Base-by-base conservation (phyloP, 2,888 invertebrate species). In the Xanthorhoe spadicearia region DNA sequence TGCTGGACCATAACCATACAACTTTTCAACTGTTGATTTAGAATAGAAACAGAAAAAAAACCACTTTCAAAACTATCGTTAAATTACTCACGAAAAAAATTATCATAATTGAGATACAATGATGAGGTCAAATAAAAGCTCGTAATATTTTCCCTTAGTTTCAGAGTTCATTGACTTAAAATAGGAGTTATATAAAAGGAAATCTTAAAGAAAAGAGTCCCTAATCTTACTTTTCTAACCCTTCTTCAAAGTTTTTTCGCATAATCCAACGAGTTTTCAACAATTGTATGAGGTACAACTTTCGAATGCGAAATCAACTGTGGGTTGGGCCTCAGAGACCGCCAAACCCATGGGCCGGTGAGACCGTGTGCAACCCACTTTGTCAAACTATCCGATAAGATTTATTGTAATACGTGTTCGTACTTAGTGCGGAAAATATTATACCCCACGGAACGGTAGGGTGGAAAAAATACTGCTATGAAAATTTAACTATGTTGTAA, bases 231-330 rank as follows among this genome's bases (percentile, higher is more conserved):
- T 60, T 57, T 57, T 58, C 28, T 43, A 64, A 67, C 65, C 58
- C 56, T 61, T 69, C 51, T 38, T 38, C 23, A 17, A 69, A 68
- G 58, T 69, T 70, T 68, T 55, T 63, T 59, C 57, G 61, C 68
- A 71, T 67, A 70, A 72, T 66, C 66, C 71, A 38, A 35, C 49
- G 61, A 58, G 61, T 64, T 72, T 72, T 69, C 69, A 70, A 65
- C 68, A 72, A 68, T 64, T 71, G 53, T 54, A 66, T 67, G 64
- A 67, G 64, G 55, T 62, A 67, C 68, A 18, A 60, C 53, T 23
- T 10, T 49, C 32, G 69, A 71, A 71, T 73, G 50, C 67, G 52
- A 72, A 74, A 74, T 74, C 66, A 71, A 55, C 68, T 61, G 59
- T 54, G 48, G 48, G 57, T 48, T 50, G 49, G 38, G 61, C 52